A percentile compares a stretch with the other conserved stretches of the same genome.
These are phyloP conservation scores for Pogonognathellus flavescens DNA, from an alignment of 1,140 invertebrate species.

Conservation along the genomic window DNA sequence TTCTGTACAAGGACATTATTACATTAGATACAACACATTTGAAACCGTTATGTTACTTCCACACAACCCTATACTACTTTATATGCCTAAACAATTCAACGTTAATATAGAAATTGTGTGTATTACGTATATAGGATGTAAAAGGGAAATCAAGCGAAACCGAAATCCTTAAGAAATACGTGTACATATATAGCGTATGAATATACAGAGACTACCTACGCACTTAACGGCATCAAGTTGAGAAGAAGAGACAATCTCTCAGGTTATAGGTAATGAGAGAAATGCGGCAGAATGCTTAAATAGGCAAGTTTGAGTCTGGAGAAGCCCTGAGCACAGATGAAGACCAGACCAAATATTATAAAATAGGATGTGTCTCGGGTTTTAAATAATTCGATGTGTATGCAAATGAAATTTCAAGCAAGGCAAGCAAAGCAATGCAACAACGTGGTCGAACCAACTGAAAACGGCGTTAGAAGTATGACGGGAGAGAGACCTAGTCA, in stretches of 20 bases:
- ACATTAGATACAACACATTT: neutral
- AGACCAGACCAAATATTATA: conserved; percentile 62
- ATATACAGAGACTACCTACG: no score
- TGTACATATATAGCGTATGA: no score
- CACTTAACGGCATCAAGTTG: neutral
- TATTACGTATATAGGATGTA: neutral
- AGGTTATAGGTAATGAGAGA: conserved; percentile 62
- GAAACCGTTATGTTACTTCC: no score
- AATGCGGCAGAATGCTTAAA: conserved; percentile 65
- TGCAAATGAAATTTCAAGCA: conserved; percentile 66
- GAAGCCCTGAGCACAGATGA: conserved; percentile 12
- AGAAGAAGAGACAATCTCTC: conserved; percentile 23
- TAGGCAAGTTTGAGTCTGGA: conserved; percentile 52
- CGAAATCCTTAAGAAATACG: conserved; percentile 11
- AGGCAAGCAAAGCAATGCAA: conserved; percentile 3
- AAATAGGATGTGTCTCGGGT: conserved; percentile 65
- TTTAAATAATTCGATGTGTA: conserved; percentile 67
- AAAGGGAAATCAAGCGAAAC: conserved; percentile 9
- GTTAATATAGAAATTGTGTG: conserved; percentile 1
- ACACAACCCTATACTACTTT: no score
- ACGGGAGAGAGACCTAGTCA: neutral
- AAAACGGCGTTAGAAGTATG: neutral
- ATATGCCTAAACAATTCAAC: neutral
- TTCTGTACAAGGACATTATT: neutral
- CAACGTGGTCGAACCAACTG: neutral